phyloP scores from a whole-genome alignment of 37 sponge, comb jelly and placozoan species.

The Bolinopsis microptera region DNA sequence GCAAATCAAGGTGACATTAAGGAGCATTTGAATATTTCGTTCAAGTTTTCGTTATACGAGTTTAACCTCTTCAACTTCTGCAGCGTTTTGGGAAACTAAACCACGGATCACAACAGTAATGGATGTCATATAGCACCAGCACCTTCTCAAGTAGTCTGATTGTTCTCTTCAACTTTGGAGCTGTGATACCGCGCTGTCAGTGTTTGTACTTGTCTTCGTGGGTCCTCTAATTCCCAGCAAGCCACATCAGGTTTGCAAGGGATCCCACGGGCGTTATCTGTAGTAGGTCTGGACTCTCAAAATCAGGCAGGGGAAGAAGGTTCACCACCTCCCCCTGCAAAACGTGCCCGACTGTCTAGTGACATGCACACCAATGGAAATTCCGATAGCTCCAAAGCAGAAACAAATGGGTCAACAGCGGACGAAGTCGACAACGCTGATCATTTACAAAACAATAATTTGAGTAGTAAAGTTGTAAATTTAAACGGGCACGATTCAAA shows the following conservation, averaged over 20 bases:
- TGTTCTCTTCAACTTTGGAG: neutral
- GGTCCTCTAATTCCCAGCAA: conserved; percentile 53
- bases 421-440: neutral
- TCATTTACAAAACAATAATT: neutral
- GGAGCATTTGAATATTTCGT: neutral
- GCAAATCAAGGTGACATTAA: neutral
- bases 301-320: conserved; percentile 57
- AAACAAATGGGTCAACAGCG: conserved; percentile 18
- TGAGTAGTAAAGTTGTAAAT: conserved; percentile 1
- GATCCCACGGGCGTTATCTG: conserved; percentile 27
- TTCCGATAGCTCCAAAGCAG: conserved; percentile 22
- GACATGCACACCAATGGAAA: conserved; percentile 60
- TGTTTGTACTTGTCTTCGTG: conserved; percentile 51
- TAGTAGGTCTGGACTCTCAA: conserved; percentile 52
- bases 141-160: neutral
- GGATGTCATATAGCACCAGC: neutral
- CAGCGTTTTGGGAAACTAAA: neutral
- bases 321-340: conserved; percentile 60
- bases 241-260: conserved; percentile 49
- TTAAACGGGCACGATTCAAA: conserved; percentile 32
- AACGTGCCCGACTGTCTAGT: neutral
- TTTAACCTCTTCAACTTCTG: neutral
- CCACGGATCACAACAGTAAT: neutral
- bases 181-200: conserved; percentile 10
- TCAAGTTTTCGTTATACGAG: neutral